phyloP scores from a whole-genome alignment of 1,140 invertebrate genomes.

The Nomia melanderi region DNA sequence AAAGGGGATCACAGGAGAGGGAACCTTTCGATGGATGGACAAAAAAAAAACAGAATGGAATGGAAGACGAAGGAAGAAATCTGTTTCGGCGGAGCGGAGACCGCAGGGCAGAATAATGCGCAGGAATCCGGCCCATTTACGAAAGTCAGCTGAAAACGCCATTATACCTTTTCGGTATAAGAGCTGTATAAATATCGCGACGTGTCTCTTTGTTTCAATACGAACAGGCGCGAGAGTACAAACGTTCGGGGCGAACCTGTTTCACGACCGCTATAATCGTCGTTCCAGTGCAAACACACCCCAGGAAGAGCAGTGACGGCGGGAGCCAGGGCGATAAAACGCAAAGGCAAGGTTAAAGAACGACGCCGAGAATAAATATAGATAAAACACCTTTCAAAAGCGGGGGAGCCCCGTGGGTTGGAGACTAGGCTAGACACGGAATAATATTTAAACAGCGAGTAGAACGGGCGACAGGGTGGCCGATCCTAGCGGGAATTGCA shows the following conservation, averaged over 20 bases:
- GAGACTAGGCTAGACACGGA: neutral
- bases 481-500: slow-evolving; percentile 43
- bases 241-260: slow-evolving; percentile 25
- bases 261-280: slow-evolving; percentile 26
- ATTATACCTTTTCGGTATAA: too few species aligned
- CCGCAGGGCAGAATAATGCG: too few species aligned
- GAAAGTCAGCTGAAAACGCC: too few species aligned
- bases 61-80: too few species aligned
- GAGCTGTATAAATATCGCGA: neutral
- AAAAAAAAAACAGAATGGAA: too few species aligned
- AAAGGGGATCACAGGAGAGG: too few species aligned
- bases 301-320: neutral
- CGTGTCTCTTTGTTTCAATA: slow-evolving; percentile 2
- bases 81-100: too few species aligned
- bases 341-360: slow-evolving; percentile 27
- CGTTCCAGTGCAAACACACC: slow-evolving; percentile 23
- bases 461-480: slow-evolving; percentile 24
- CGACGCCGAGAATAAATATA: slow-evolving; percentile 28
- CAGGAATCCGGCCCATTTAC: too few species aligned
- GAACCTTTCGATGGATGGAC: too few species aligned
- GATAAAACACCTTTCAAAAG: slow-evolving; percentile 25
- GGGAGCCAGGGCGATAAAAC: slow-evolving; percentile 8
- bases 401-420: neutral
- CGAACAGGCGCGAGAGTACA: neutral
- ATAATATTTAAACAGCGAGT: slow-evolving; percentile 47